These are phyloP conservation scores for Leptobrachium leishanense DNA, from an alignment of 2,113 vertebrate species.

Conservation along the genomic window DNA sequence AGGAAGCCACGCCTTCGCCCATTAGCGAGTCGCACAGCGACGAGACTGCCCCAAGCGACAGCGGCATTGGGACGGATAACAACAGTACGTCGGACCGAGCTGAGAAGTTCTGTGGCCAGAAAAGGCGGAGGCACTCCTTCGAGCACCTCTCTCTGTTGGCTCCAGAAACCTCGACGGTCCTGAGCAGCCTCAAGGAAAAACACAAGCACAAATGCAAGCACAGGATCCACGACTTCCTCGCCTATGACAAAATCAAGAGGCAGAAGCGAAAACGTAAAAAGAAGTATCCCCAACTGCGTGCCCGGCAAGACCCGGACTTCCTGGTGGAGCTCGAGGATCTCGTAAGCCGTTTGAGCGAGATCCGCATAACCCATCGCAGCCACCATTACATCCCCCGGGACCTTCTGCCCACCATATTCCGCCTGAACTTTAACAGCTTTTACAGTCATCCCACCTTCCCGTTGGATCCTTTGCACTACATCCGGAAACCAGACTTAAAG, in stretches of 20 bases:
- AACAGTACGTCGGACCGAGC: constrained; percentile 87
- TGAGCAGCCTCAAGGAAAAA: constrained; percentile 82
- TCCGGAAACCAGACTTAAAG: constrained; percentile 81
- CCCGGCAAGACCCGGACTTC: constrained; percentile 89
- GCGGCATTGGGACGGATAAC: constrained; percentile 88
- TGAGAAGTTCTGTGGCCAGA: constrained; percentile 76
- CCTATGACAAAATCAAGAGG: constrained; percentile 84
- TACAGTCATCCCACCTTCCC: constrained; percentile 81
- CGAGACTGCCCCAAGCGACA: constrained; percentile 87
- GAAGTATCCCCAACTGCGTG: constrained; percentile 86
- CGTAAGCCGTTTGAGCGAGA: constrained; percentile 80
- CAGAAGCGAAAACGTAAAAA: constrained; percentile 95
- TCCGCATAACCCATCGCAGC: constrained; percentile 85
- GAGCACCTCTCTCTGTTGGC: constrained; percentile 75
- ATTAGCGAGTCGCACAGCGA: constrained; percentile 96
- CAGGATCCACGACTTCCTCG: constrained; percentile 82
- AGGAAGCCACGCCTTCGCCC: constrained; percentile 89
- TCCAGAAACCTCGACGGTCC: constrained; percentile 64
- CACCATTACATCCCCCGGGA: constrained; percentile 81
- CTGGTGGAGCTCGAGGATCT: constrained; percentile 88
- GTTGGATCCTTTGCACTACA: constrained; percentile 87
- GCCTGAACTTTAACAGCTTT: constrained; percentile 83
- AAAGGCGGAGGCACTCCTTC: constrained; percentile 79
- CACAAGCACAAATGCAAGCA: constrained; percentile 90
- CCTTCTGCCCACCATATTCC: constrained; percentile 87